These are phyloP conservation scores for Astyanax mexicanus DNA, from an alignment of 2,797 vertebrate species.

Conservation along the genomic window DNA sequence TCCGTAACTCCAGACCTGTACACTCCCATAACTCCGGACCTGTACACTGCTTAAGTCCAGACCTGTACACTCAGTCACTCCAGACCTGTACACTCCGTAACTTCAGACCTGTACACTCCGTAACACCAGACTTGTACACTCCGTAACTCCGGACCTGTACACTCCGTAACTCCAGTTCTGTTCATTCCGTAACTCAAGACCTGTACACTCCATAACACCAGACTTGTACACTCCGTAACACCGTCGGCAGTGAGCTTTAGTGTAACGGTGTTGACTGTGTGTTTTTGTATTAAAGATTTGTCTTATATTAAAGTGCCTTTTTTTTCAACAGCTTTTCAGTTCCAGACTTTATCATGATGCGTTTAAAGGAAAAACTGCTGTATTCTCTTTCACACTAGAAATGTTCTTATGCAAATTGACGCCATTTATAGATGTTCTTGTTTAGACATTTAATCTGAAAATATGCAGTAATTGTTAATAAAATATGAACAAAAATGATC, in stretches of 20 bases:
- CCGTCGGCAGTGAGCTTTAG: conserved; percentile 19
- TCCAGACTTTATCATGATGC: conserved; percentile 15
- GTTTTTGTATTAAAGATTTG: conserved; percentile 37
- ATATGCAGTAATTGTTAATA: conserved; percentile 43
- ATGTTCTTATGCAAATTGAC: conserved; percentile 30
- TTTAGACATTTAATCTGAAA: conserved; percentile 49
- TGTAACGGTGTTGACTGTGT: conserved; percentile 1
- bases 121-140: too few species aligned
- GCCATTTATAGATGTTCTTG: conserved; percentile 42
- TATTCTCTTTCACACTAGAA: conserved; percentile 49
- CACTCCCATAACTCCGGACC: conserved; percentile 9
- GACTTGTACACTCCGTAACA: too few species aligned
- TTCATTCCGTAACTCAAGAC: too few species aligned
- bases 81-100: too few species aligned
- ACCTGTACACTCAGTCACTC: conserved; percentile 29
- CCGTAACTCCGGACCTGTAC: conserved; percentile 23
- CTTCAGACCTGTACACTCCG: conserved; percentile 25
- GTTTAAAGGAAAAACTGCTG: conserved; percentile 57
- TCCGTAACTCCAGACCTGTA: conserved; percentile 24
- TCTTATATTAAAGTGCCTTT: conserved; percentile 58
- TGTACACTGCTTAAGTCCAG: too few species aligned
- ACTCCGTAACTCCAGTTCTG: conserved; percentile 11
- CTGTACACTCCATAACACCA: conserved; percentile 27
- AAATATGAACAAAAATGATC: conserved; percentile 24
- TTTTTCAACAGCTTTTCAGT: conserved; percentile 42